Evolutionary conservation across 2,888 invertebrate species (phyloP), one percentile per base, ranked within the genome.

Genomic region (Dynastes tityus): DNA sequence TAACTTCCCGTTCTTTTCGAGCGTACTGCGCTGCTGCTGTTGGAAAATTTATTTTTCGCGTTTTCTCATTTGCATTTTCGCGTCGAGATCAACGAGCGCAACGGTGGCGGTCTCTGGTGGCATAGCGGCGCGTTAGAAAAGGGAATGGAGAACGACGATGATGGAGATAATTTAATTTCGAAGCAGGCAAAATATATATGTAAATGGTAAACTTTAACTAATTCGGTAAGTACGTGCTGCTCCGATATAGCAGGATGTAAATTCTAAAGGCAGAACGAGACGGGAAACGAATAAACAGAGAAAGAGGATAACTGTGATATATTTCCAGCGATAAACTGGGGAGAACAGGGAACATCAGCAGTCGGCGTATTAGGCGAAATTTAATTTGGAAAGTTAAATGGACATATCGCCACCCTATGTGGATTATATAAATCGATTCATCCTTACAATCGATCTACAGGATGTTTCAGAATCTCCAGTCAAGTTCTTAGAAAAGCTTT

Each of bases 31-130:
- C 29, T 64, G 1, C 29, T 37, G n/a, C 53, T 53, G 27, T 22
- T 22, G 73, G 58, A 73, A 73, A 58, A 73, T 73, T 73, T 73
- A 73, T 73, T 73, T 73, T 73, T 58, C 73, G 58, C 73, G 58
- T 73, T 73, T 58, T 61, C 73, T 73, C 37, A 73, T 73, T 73
- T 73, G 40, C 73, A 73, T 73, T 61, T 73, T 51, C 53, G 55
- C 55, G 63, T 22, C 63, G 45, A 61, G 29, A 29, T 74, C 63
- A 22, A 22, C 55, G 16, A 55, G 55, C 22, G 61, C 61, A 11
- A 11, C 64, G 63, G 40, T 45, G 75, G 16, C 65, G 76, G 11
- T 63, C 5, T 29, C 22, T 6, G 65, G 65, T 2, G 55, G 55
- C 6, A 6, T 22, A 22, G 55, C 55, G 55, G n/a, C 13, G 51